Base-by-base conservation (phyloP, 2,888 invertebrate species). In the Acrobasis consociella region DNA sequence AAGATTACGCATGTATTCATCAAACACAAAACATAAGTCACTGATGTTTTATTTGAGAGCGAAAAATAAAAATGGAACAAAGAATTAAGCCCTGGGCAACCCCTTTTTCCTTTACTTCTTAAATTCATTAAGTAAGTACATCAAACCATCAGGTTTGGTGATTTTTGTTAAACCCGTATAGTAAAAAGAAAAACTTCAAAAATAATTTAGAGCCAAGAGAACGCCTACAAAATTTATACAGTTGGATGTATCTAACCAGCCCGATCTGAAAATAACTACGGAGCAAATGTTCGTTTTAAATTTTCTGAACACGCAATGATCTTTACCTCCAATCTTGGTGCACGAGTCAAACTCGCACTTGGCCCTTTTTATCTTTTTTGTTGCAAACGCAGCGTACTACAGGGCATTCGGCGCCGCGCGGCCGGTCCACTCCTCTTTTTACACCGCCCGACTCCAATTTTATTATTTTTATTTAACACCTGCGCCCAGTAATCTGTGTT, bases 391-490 rank as follows among this genome's bases (percentile, higher is more conserved):
- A 89, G 55, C 55, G 55, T 56, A 90, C 88, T 82, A 89, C 85
- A 81, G 77, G 81, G 78, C 78, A 83, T 82, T 76, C 86, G 91
- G 90, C 91, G 91, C 90, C 91, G 89, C 81, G 82, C 89, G 85
- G 89, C 86, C 88, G 88, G 82, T 75, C 71, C 65, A 80, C 83
- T 91, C 85, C 60, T 91, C 87, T 89, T 91, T 91, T 91, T 91
- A 77, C 79, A 66, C 80, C 82, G 82, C 76, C 80, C 85, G 81
- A 81, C 83, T 88, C 80, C 76, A 80, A 86, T 86, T 91, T 91
- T 91, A 89, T 92, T 92, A 91, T 92, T 92, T 92, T 91, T 90
- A 89, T 91, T 91, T 92, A 92, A 92, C 91, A 92, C 91, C 91
- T 91, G 91, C 91, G 85, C 85, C 82, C 86, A 75, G 88, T 88